phyloP scores from a whole-genome alignment of 1,140 invertebrate species.

The Habropoda laboriosa region DNA sequence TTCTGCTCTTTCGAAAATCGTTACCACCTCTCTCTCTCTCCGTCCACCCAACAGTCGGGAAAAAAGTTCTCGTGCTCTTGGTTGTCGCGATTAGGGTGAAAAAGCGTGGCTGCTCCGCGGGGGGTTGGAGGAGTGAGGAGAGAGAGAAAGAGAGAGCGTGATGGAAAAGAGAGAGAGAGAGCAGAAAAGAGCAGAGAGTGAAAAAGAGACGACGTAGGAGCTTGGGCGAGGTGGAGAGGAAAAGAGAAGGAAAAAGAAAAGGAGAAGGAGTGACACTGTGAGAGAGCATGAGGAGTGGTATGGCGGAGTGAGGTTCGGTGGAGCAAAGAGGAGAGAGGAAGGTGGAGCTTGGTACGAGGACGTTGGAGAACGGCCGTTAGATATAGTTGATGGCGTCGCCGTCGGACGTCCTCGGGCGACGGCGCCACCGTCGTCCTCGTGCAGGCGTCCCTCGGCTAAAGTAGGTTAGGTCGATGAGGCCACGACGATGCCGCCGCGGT shows the following conservation, averaged over 20 bases:
- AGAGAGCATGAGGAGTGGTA: not conserved
- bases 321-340: not conserved
- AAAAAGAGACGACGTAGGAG: too few species aligned
- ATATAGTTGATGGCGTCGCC: slow-evolving; percentile 61
- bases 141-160: not conserved
- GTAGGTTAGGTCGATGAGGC: slow-evolving; percentile 78
- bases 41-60: not conserved
- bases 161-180: not conserved
- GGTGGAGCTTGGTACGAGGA: slow-evolving; percentile 53
- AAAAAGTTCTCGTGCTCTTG: slow-evolving; percentile 4
- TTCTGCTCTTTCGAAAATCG: slow-evolving; percentile 27
- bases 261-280: not conserved
- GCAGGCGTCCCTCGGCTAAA: slow-evolving; percentile 67
- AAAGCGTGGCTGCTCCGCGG: not conserved
- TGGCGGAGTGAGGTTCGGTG: not conserved
- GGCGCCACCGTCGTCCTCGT: slow-evolving; percentile 65
- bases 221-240: not conserved
- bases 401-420: slow-evolving; percentile 64
- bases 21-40: too few species aligned
- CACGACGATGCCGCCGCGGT: slow-evolving; percentile 68
- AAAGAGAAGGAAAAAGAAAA: slow-evolving; percentile 4
- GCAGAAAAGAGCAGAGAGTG: not conserved
- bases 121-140: not conserved
- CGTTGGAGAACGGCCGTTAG: slow-evolving; percentile 63
- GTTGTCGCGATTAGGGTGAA: slow-evolving; percentile 20